These are phyloP conservation scores for Acanthochromis polyacanthus DNA, from an alignment of 2,113 vertebrate species.

Conservation along the genomic window DNA sequence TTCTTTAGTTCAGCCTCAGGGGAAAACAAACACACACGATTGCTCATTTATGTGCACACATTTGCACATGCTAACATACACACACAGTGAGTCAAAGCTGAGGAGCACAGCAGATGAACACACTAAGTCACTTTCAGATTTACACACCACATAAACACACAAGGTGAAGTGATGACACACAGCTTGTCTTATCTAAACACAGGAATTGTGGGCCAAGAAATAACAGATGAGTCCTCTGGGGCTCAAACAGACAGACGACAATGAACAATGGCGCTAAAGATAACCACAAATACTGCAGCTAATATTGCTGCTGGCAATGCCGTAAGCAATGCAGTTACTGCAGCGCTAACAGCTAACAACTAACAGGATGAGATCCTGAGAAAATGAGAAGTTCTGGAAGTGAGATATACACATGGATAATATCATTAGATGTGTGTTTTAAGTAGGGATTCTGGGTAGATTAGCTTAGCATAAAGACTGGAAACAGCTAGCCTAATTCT, in stretches of 20 bases:
- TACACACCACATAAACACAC: slow-evolving; percentile 1
- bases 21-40: slow-evolving; percentile 19
- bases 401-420: no score
- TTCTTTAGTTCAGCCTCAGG: slow-evolving; percentile 26
- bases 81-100: neutral
- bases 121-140: slow-evolving; percentile 2
- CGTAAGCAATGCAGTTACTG: no score
- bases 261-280: slow-evolving; percentile 20
- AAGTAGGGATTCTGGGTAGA: no score
- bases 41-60: slow-evolving; percentile 26
- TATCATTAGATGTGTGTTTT: no score
- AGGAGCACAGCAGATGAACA: neutral
- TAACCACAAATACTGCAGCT: slow-evolving; percentile 1
- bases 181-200: slow-evolving; percentile 56
- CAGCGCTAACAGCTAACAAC: no score
- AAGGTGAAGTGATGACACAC: slow-evolving; percentile 43
- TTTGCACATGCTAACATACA: neutral
- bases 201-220: slow-evolving; percentile 28
- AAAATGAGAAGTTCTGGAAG: no score
- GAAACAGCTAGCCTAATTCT: no score
- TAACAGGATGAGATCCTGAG: no score
- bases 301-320: neutral
- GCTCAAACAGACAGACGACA: neutral
- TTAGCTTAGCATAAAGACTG: no score
- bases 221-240: slow-evolving; percentile 43